Conservation (phyloP, 2,113 vertebrate species). For the Hiodon tergisus region DNA sequence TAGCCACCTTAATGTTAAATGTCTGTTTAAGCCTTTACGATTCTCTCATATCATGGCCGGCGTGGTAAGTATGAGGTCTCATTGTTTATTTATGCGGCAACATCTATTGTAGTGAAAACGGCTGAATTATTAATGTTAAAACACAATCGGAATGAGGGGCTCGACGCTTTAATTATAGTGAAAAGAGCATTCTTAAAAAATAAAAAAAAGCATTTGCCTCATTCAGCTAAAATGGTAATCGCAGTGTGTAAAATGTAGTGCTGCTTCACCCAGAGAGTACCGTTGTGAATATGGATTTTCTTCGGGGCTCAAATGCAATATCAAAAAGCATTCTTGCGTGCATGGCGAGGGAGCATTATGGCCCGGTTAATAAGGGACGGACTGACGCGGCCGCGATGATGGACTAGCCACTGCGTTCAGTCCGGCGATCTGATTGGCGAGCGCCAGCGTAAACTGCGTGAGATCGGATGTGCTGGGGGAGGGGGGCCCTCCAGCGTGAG, state of each 20-base stretch:
- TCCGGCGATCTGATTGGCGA: neutral
- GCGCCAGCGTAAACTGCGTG: neutral
- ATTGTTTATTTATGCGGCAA: slow-evolving; percentile 71
- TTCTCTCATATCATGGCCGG: slow-evolving; percentile 43
- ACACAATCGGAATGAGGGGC: slow-evolving; percentile 70
- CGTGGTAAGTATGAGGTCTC: slow-evolving; percentile 64
- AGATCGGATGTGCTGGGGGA: neutral
- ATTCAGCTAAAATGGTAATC: slow-evolving; percentile 44
- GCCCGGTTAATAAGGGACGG: slow-evolving; percentile 6
- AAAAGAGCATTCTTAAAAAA: slow-evolving; percentile 63
- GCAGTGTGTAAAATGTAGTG: slow-evolving; percentile 34
- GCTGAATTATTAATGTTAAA: slow-evolving; percentile 77
- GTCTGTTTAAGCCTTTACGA: slow-evolving; percentile 62
- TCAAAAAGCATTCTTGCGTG: neutral
- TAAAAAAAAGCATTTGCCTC: slow-evolving; percentile 39
- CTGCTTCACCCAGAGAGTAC: slow-evolving; percentile 36
- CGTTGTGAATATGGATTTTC: slow-evolving; percentile 31
- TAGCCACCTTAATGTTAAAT: slow-evolving; percentile 71
- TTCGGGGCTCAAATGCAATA: slow-evolving; percentile 3
- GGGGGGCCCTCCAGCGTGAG: slow-evolving; percentile 23
- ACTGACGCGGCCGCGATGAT: neutral
- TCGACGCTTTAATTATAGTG: slow-evolving; percentile 68
- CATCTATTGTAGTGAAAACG: slow-evolving; percentile 73
- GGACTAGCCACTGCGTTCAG: slow-evolving; percentile 5
- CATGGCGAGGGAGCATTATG: slow-evolving; percentile 1